phyloP scores from a whole-genome alignment of 2,797 vertebrate genomes.

The Centroberyx gerrardi region DNA sequence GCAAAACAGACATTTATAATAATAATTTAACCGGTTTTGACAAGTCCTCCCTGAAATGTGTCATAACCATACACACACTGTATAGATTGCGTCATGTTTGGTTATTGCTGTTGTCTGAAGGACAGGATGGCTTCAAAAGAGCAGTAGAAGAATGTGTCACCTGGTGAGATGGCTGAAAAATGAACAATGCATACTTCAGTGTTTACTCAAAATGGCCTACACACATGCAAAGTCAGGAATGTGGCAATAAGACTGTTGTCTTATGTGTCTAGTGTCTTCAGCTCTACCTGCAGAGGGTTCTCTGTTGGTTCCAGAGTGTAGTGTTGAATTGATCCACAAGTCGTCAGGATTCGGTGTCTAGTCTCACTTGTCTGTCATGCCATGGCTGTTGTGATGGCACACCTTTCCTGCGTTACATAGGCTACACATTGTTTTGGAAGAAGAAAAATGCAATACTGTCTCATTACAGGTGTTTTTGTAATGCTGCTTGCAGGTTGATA shows the following conservation, averaged over 20 bases:
- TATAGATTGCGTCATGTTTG: constrained; percentile 6
- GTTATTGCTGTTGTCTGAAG: constrained; percentile 12
- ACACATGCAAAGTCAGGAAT: constrained; percentile 41
- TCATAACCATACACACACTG: neutral
- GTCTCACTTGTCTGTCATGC: too few relatives aligned
- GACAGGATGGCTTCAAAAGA: neutral
- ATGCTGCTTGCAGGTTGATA: too few relatives aligned
- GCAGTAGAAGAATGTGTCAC: constrained; percentile 39
- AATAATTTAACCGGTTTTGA: too few relatives aligned
- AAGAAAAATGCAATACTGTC: too few relatives aligned
- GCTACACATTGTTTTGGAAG: too few relatives aligned
- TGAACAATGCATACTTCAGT: constrained; percentile 40
- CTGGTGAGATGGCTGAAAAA: constrained; percentile 19
- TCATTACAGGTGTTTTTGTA: too few relatives aligned
- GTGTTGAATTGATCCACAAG: too few relatives aligned
- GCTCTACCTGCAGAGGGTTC: neutral
- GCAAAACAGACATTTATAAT: too few relatives aligned
- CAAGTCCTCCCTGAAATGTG: neutral
- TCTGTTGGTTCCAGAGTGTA: neutral
- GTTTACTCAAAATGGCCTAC: constrained; percentile 39
- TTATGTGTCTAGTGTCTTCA: neutral
- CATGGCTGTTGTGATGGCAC: too few relatives aligned
- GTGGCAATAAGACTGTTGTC: constrained; percentile 12
- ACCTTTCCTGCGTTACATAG: too few relatives aligned
- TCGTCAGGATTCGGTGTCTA: too few relatives aligned